Evolutionary conservation across 1,140 invertebrate species (phyloP), one percentile per base, ranked within the genome.

Genomic region (Tetragnatha versicolor): DNA sequence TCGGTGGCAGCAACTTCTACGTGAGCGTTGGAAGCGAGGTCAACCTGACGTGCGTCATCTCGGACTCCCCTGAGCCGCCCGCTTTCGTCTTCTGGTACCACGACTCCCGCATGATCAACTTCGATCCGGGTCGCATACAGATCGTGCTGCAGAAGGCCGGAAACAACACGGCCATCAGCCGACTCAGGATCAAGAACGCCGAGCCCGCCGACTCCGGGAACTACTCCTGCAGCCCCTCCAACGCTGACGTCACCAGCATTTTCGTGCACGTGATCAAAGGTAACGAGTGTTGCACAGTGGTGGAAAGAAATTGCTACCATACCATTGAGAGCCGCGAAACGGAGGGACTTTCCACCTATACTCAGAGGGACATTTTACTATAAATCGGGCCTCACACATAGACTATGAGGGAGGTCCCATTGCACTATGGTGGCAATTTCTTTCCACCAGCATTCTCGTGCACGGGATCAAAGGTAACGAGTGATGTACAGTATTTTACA

Each of bases 21-120:
- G 95, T 96, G 83, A 93, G 95, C 86, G 89, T 92, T 70, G 94
- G 94, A 60, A 95, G 93, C 84, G 95, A 94, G 82, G 96, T 97
- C 86, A 96, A 96, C 88, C 89, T 97, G 80, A 97, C 94, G 58
- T 97, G 95, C 86, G 91, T 96, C 76, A 93, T 97, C 78, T 88
- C 92, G 51, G 93, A 93, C 84, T 94, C 93, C 83, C 94, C 95
- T 17, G 94, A 96, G 84, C 93, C 94, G 70, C 94, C 94, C 45
- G 92, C 93, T 55, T 96, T 94, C 85, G 95, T 97, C 84, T 95
- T 94, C 86, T 97, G 92, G 92, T 92, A 91, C 83, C 90, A 91
- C 83, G 84, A 92, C 35, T 80, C 84, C 22, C 37, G 81, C 35
- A 83, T 83, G 83, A 83, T 83, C 51, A 83, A 83, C 58, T 83